A percentile compares a stretch with the other conserved stretches of the same genome.
phyloP scores from a whole-genome alignment of 2,888 invertebrate genomes.

The Malacosoma neustria region DNA sequence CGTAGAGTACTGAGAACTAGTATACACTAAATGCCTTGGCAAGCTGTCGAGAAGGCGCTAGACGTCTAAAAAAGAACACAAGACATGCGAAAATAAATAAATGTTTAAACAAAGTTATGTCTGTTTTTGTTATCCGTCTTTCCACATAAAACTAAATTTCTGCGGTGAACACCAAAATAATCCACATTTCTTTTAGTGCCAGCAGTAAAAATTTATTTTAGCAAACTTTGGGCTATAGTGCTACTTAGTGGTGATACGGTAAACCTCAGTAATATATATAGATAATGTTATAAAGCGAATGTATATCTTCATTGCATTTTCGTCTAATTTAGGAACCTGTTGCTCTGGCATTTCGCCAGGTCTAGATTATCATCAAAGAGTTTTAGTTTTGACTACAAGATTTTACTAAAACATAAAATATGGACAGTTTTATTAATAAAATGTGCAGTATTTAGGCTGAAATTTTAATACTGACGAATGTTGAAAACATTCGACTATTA shows the following conservation, averaged over 20 bases:
- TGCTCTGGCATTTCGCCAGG: slow-evolving; percentile 32
- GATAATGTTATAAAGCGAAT: slow-evolving; percentile 23
- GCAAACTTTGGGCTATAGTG: slow-evolving; percentile 7
- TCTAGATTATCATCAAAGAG: slow-evolving; percentile 31
- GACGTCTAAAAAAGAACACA: neutral
- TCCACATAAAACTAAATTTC: neutral
- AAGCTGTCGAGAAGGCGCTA: neutral
- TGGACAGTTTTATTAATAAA: neutral
- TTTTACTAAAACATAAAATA: slow-evolving; percentile 9
- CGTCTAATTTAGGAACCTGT: slow-evolving; percentile 30
- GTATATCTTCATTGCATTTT: slow-evolving; percentile 28
- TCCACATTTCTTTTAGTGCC: slow-evolving; percentile 3
- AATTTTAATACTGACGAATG: no score
- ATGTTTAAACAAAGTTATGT: neutral
- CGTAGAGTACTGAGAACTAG: slow-evolving; percentile 10
- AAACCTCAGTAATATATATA: slow-evolving; percentile 16
- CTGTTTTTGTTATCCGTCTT: slow-evolving; percentile 1
- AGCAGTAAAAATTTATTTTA: slow-evolving; percentile 7
- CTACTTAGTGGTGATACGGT: slow-evolving; percentile 10
- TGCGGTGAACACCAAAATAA: slow-evolving; percentile 3
- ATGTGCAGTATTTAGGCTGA: neutral
- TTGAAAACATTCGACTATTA: neutral
- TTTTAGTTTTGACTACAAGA: slow-evolving; percentile 19
- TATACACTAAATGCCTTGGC: slow-evolving; percentile 12
- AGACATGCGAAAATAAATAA: neutral